phyloP scores from a whole-genome alignment of 1,140 invertebrate species.

The Lasaia peninsularis region DNA sequence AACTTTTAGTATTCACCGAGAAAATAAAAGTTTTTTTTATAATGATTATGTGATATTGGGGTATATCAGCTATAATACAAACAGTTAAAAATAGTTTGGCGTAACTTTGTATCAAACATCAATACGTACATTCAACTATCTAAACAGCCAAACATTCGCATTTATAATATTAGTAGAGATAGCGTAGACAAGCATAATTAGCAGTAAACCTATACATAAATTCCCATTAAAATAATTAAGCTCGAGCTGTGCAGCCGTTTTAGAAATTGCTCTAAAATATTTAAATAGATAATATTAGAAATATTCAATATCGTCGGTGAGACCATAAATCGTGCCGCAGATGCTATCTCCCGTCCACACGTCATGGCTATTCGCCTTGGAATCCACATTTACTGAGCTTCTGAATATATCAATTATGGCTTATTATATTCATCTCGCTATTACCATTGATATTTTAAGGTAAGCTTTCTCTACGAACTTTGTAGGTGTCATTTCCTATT shows the following conservation, averaged over 20 bases:
- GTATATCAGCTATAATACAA: too few species aligned
- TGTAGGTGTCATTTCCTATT: too few species aligned
- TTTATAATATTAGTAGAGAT: too few species aligned
- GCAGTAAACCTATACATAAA: too few species aligned
- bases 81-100: too few species aligned
- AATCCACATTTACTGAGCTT: constrained; percentile 8
- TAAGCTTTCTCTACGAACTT: neutral
- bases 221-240: neutral
- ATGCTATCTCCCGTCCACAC: constrained; percentile 8
- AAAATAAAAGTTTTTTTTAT: too few species aligned
- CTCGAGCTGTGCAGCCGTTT: neutral
- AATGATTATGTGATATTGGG: too few species aligned
- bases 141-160: too few species aligned
- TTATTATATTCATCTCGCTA: constrained; percentile 11
- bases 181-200: too few species aligned
- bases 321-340: constrained; percentile 1
- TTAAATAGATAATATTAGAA: constrained; percentile 10
- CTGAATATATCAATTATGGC: constrained; percentile 12
- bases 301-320: constrained; percentile 12
- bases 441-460: neutral
- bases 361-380: constrained; percentile 10
- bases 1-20: too few species aligned
- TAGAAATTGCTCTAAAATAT: constrained; percentile 8
- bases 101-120: too few species aligned
- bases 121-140: too few species aligned